Conservation (phyloP, 2,113 vertebrate genomes). For the Neotoma lepida region DNA sequence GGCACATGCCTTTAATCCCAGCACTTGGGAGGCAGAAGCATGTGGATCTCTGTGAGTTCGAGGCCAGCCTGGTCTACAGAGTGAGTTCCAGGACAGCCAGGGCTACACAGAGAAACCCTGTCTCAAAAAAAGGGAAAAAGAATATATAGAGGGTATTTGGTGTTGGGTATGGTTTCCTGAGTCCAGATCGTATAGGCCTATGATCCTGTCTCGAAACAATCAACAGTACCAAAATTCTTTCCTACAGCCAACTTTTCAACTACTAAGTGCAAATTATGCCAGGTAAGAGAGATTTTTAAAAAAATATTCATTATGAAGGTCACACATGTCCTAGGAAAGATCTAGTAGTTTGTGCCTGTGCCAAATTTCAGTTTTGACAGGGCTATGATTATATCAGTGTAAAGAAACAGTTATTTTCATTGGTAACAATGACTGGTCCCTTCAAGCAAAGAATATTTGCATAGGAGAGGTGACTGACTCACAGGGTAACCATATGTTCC, state of each 20-base stretch:
- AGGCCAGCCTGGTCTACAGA: not conserved
- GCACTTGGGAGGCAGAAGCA: not conserved
- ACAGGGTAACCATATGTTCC: not conserved
- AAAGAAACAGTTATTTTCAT: slow-evolving; percentile 11
- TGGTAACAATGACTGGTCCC: not conserved
- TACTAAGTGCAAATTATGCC: not conserved
- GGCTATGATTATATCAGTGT: not conserved
- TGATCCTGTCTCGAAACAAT: not conserved
- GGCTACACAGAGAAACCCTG: not conserved
- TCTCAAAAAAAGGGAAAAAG: not conserved
- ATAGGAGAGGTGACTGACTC: not conserved
- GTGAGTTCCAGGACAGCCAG: not conserved
- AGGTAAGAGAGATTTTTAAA: not conserved
- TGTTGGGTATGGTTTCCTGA: not conserved
- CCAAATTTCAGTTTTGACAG: not conserved
- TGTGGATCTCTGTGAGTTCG: not conserved
- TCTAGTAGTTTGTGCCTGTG: not conserved
- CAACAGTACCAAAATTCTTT: not conserved
- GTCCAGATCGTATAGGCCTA: not conserved
- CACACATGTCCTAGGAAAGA: not conserved
- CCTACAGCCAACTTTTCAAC: not conserved
- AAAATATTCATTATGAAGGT: not conserved
- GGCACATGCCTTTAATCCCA: not conserved
- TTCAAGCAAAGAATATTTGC: not conserved
- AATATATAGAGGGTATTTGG: not conserved